Base-by-base conservation (phyloP, 2,113 vertebrate genomes). In the Gallinago paraguaiae region DNA sequence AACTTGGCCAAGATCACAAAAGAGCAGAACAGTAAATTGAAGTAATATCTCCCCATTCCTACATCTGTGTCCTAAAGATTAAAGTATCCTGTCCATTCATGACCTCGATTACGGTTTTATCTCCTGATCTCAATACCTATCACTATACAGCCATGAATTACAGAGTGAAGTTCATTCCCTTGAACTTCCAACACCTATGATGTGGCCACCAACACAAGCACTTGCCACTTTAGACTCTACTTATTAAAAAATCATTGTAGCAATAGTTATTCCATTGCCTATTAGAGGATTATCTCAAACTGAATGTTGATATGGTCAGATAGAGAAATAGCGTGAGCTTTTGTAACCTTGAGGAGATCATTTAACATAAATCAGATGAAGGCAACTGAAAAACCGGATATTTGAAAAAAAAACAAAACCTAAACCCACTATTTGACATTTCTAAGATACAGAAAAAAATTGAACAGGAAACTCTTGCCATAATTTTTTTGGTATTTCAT, bases 251-350 rank as follows among this genome's bases (percentile, higher is more conserved):
- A 41, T 2, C 64, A 2, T 75, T 39, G 10, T 35, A 80, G 41
- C 63, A 10, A 31, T 75, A 33, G 5, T 85, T 90, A n/a, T 14
- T 69, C 13, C 13, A 14, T 68, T 82, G 13, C 46, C 33, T 60
- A 6, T 70, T 7, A 46, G n/a, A 80, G 53, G 9, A 50, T 77
- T 54, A n/a, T 45, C 41, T 81, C 43, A 45, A 39, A 63, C 23
- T 8, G 15, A 75, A 39, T 1, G 4, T 71, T 74, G 37, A 15
- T 31, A 27, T 0, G 0, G 7, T 81, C 50, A 51, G 23, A 8
- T 27, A 70, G 51, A 60, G 46, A 88, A 64, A 30, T 18, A 24
- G 2, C 8, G 17, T 41, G 45, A 86, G 33, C 45, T 91, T 75
- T 63, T 68, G 6, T 87, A 91, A 59, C 13, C 28, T 27, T 39